phyloP scores from a whole-genome alignment of 2,888 invertebrate species.

The Panzeria rudis region DNA sequence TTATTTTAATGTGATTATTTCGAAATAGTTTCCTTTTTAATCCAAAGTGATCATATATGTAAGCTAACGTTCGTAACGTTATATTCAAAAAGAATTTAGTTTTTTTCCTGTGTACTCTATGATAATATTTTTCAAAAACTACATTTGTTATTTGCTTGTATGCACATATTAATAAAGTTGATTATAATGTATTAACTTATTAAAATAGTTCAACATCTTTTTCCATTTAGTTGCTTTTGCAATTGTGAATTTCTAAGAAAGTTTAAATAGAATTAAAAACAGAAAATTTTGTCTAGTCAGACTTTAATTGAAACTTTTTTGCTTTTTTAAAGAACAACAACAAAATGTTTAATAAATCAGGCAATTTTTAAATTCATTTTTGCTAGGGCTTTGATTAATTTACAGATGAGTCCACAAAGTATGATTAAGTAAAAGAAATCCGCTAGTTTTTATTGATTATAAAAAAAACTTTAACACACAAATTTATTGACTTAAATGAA shows the following conservation, averaged over 20 bases:
- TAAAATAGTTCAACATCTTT: background rate
- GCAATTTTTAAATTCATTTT: background rate
- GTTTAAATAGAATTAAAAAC: background rate
- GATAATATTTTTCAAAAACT: background rate
- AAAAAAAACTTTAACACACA: no score
- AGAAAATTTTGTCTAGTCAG: slow-evolving; percentile 12
- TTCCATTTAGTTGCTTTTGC: background rate
- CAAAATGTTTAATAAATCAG: background rate
- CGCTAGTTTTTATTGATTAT: no score
- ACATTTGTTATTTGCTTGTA: background rate
- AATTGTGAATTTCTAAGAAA: background rate
- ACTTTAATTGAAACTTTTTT: slow-evolving; percentile 5
- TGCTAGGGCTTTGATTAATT: background rate
- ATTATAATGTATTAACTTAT: background rate
- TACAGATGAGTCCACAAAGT: background rate
- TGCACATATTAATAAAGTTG: background rate
- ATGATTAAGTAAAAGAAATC: no score
- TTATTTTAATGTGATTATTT: no score
- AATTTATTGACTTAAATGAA: no score
- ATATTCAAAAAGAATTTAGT: no score
- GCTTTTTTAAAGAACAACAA: background rate
- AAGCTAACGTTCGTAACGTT: no score
- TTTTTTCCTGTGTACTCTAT: background rate
- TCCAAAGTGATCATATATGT: no score
- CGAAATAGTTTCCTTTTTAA: no score